Evolutionary conservation across 2,113 vertebrate genomes (phyloP).

Genomic region (Oreochromis aureus): DNA sequence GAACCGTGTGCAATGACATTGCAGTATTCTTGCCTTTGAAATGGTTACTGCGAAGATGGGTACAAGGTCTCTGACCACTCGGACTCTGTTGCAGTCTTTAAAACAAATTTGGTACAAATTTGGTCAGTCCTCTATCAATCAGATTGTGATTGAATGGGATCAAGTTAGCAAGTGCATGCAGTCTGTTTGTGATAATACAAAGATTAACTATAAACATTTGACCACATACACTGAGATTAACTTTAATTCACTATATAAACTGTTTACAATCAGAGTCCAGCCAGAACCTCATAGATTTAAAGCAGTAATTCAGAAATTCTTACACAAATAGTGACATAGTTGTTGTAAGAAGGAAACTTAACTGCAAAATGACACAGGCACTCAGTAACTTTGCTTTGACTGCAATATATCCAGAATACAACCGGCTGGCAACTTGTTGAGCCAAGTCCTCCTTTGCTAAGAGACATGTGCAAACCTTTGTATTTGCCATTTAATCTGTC

Average conservation of each 20-base stretch:
- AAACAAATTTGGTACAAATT: not conserved
- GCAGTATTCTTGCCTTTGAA: not conserved
- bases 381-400: not conserved
- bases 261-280: not conserved
- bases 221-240: not conserved
- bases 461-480: not conserved
- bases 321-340: not conserved
- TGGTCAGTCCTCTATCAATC: not conserved
- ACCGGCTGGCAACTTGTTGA: not conserved
- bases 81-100: not conserved
- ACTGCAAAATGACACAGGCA: not conserved
- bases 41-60: not conserved
- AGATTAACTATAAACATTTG: not conserved
- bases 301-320: not conserved
- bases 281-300: not conserved
- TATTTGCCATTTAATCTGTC: not conserved
- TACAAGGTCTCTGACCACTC: not conserved
- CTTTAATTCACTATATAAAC: not conserved
- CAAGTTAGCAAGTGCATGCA: not conserved
- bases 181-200: not conserved
- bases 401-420: not conserved
- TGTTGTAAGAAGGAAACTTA: not conserved
- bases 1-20: not conserved
- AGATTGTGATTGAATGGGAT: not conserved
- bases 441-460: not conserved